phyloP scores from a whole-genome alignment of 1,140 invertebrate genomes.

The Pollicipes pollicipes region DNA sequence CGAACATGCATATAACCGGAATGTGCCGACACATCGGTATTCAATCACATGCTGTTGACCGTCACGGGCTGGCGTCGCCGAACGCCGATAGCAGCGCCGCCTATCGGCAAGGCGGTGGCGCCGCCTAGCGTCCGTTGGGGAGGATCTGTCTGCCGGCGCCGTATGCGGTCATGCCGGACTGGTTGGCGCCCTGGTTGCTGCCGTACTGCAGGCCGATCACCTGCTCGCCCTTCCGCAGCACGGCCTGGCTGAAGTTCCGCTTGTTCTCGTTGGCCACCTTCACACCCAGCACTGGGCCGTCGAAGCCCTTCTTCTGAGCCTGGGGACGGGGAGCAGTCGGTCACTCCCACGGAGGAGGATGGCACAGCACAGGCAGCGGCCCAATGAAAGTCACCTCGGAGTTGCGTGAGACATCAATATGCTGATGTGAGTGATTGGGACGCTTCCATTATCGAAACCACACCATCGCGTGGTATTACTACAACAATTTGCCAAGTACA shows the following conservation, averaged over 20 bases:
- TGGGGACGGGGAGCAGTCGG: no score
- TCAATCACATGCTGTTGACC: neutral
- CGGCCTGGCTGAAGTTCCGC: slow-evolving; percentile 30
- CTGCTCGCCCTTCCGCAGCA: slow-evolving; percentile 32
- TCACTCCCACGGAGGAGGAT: no score
- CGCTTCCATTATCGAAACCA: neutral
- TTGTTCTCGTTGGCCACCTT: slow-evolving; percentile 35
- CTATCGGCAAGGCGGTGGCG: neutral
- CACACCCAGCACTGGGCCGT: slow-evolving; percentile 35
- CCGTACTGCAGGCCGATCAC: slow-evolving; percentile 35
- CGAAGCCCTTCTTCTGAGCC: slow-evolving; percentile 34
- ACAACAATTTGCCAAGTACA: no score
- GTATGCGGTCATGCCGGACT: slow-evolving; percentile 37
- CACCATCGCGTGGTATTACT: no score
- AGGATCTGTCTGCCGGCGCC: slow-evolving; percentile 34
- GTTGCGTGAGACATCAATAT: slow-evolving; percentile 2
- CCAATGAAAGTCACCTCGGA: neutral
- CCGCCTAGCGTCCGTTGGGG: slow-evolving; percentile 18
- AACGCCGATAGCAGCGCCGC: neutral
- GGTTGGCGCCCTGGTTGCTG: slow-evolving; percentile 35
- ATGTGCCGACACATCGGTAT: neutral
- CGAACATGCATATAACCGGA: no score
- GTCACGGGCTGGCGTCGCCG: no score
- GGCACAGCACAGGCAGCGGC: no score
- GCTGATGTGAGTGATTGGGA: slow-evolving; percentile 4